Evolutionary conservation across 2,888 invertebrate species (phyloP).

Genomic region (Diarsia brunnea): DNA sequence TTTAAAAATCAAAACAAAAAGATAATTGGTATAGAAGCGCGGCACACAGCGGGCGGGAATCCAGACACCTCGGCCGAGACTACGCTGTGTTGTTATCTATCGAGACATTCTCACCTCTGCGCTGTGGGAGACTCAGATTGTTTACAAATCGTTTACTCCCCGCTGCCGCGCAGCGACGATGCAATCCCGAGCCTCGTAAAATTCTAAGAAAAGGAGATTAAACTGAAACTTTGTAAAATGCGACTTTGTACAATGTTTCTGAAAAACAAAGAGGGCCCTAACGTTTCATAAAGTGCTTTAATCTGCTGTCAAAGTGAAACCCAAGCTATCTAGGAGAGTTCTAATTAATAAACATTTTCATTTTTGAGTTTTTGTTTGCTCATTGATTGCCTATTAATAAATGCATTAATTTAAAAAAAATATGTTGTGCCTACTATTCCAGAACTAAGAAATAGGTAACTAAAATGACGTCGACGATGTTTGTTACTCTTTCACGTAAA

Average conservation of each 20-base stretch:
- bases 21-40: slow-evolving; percentile 5
- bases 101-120: slow-evolving; percentile 22
- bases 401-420: not conserved
- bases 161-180: slow-evolving; percentile 1
- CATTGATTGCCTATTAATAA: not conserved
- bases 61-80: not conserved
- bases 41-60: not conserved
- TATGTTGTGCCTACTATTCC: not conserved
- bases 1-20: slow-evolving; percentile 6
- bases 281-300: not conserved
- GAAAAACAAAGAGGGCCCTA: not conserved
- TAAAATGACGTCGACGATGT: not conserved
- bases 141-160: slow-evolving; percentile 49
- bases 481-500: too few relatives aligned
- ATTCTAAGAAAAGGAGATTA: slow-evolving; percentile 12
- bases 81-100: slow-evolving; percentile 4
- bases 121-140: slow-evolving; percentile 28
- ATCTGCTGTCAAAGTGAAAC: not conserved
- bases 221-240: not conserved
- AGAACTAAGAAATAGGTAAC: not conserved
- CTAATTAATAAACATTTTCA: not conserved
- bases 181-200: slow-evolving; percentile 19
- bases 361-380: not conserved
- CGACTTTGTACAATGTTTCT: not conserved
- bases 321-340: not conserved